Base-by-base conservation (phyloP, 2,113 vertebrate genomes). In the Rhodinocichla rosea region DNA sequence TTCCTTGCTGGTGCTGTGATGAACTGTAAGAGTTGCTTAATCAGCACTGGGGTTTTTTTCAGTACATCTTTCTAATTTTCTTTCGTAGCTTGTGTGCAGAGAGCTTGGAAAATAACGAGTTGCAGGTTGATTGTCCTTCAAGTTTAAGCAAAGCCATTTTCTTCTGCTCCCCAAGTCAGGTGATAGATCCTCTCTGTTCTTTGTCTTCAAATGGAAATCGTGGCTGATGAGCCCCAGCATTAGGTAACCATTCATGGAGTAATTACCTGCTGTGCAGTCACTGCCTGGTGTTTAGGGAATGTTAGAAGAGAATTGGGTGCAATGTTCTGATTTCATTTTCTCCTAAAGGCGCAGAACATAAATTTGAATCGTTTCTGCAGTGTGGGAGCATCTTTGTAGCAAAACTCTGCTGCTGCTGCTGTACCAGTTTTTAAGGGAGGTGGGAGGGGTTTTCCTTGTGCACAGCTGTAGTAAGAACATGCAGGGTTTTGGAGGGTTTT, bases 401-500 rank as follows among this genome's bases (percentile, higher is more conserved):
- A 78, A 87, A 90, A 52, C 71, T 65, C 37, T 55, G n/a, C 56
- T 81, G 4, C 69, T 64, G 33, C 63, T 77, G 45, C 42, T 55
- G n/a, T 65, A n/a, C 19, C 28, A 13, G 17, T 26, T 91, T 74
- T 21, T 50, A 44, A 74, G 73, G 68, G 50, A 62, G 55, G 7
- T 22, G 8, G 9, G 19, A 27, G 35, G 2, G 1, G 19, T 40
- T 60, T 45, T 35, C 22, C 10, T 6, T 33, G 27, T 79, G 35
- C 33, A 21, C 44, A 49, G 1, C 49, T 73, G 18, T 59, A 23
- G 4, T 44, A n/a, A 78, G 56, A 74, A 32, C 24, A 37, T 6
- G 18, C 0, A 6, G 17, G 50, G 21, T 2, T 24, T 63, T 37
- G 12, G 13, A 16, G 11, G 23, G 1, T 0, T 24, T 35, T 49